Percentiles rank a stretch among this genome's conserved stretches.
Conservation (phyloP, 53 echinoderm and acorn worm species). For the Paelopatides confundens region DNA sequence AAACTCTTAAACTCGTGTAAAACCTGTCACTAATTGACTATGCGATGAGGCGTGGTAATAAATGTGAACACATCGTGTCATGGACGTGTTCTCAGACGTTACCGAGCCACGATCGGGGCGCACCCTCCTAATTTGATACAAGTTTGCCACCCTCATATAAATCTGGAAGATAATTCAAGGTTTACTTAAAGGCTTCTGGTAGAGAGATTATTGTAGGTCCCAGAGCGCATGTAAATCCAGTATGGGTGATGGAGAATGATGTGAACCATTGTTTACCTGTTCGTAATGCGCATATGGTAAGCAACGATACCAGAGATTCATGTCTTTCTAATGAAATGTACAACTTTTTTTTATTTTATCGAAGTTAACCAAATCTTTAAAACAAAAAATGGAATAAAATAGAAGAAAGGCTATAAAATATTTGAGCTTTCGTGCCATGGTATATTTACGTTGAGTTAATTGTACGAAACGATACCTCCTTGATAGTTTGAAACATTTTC, state of each 20-base stretch:
- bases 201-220: conserved; percentile 28
- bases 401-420: background rate
- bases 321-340: background rate
- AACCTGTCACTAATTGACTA: conserved; percentile 35
- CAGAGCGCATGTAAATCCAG: conserved; percentile 9
- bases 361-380: too few species aligned
- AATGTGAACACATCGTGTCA: background rate
- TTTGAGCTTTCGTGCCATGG: background rate
- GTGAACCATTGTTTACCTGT: background rate
- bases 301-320: background rate
- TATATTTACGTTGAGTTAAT: background rate
- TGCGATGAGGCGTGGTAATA: conserved; percentile 23
- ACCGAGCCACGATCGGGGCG: conserved; percentile 18
- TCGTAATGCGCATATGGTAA: conserved; percentile 22
- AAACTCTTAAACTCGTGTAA: background rate
- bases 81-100: conserved; percentile 1
- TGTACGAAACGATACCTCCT: too few species aligned
- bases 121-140: conserved; percentile 34
- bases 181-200: conserved; percentile 16
- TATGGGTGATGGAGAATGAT: background rate
- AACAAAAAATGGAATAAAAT: background rate
- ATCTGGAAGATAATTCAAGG: conserved; percentile 21
- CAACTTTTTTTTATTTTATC: too few species aligned
- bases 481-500: too few species aligned
- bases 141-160: conserved; percentile 23